Evolutionary conservation across 2,113 vertebrate genomes (phyloP).

Genomic region (Nipponia nippon): DNA sequence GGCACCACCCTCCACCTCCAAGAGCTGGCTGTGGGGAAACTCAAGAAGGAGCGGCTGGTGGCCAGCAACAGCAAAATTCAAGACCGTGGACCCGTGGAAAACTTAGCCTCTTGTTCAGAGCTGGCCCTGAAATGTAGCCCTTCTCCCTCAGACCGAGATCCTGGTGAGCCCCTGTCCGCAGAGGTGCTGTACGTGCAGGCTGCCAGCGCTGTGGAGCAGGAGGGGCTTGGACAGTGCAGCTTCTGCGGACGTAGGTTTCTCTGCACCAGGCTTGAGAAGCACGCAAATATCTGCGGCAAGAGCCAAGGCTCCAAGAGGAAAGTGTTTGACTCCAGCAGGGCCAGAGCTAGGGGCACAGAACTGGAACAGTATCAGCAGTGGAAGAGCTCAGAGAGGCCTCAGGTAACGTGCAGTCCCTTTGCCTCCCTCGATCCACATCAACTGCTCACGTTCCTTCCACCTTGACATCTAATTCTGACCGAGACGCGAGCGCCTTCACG

Average conservation of each 20-base stretch:
- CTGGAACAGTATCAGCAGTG: conserved; percentile 75
- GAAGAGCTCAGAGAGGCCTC: conserved; percentile 54
- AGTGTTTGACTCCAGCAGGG: conserved; percentile 78
- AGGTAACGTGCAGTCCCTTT: conserved; percentile 69
- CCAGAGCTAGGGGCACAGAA: conserved; percentile 80
- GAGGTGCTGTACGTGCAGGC: background rate
- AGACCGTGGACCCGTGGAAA: background rate
- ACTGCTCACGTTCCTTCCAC: background rate
- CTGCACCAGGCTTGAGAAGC: conserved; percentile 76
- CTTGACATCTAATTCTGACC: background rate
- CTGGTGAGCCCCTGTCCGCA: background rate
- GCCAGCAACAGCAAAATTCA: conserved; percentile 49
- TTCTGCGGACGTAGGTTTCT: conserved; percentile 80
- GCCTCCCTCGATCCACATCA: background rate
- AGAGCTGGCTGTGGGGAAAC: conserved; percentile 13
- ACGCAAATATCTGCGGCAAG: conserved; percentile 76
- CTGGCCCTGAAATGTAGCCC: background rate
- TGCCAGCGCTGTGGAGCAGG: background rate
- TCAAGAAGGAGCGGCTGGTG: conserved; percentile 51
- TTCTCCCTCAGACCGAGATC: background rate
- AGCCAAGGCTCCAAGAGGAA: conserved; percentile 70
- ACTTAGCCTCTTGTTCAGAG: background rate
- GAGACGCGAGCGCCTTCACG: accelerated
- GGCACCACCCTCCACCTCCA: background rate
- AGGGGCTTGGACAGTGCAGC: conserved; percentile 66